phyloP scores from a whole-genome alignment of 2,797 vertebrate genomes.

The Tapirus indicus region DNA sequence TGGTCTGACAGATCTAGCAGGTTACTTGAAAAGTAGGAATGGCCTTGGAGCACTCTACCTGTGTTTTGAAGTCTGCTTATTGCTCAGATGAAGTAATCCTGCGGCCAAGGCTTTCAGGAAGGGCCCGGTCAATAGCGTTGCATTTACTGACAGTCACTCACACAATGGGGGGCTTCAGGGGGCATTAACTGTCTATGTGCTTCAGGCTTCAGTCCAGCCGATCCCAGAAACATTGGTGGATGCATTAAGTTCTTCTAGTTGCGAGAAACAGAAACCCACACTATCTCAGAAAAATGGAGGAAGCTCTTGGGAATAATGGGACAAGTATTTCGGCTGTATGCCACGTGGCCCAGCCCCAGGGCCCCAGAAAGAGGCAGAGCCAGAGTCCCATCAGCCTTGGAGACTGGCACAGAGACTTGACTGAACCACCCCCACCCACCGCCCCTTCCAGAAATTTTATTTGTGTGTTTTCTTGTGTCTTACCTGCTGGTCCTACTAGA shows the following conservation, averaged over 20 bases:
- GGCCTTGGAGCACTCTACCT: neutral
- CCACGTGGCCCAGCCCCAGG: neutral
- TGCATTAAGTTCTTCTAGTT: neutral
- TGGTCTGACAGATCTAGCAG: neutral
- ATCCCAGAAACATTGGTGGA: constrained; percentile 6
- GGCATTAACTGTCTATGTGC: neutral
- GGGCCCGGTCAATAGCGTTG: constrained; percentile 38
- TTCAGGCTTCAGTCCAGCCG: neutral
- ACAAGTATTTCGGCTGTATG: neutral
- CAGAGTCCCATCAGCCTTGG: neutral
- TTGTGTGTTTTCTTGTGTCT: neutral
- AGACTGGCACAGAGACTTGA: neutral
- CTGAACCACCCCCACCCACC: neutral
- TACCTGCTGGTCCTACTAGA: neutral
- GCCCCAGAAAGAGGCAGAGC: neutral
- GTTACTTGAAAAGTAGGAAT: neutral
- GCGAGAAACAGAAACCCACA: neutral
- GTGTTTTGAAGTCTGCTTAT: constrained; percentile 25
- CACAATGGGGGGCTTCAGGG: neutral
- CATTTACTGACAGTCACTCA: constrained; percentile 60
- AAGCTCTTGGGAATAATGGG: neutral
- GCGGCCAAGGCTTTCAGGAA: constrained; percentile 66
- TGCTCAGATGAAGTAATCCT: constrained; percentile 63
- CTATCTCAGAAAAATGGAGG: neutral
- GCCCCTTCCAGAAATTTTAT: neutral